Evolutionary conservation across 2,888 invertebrate genomes (phyloP), one percentile per base, ranked within the genome.

Genomic region (Torymus tubicola): DNA sequence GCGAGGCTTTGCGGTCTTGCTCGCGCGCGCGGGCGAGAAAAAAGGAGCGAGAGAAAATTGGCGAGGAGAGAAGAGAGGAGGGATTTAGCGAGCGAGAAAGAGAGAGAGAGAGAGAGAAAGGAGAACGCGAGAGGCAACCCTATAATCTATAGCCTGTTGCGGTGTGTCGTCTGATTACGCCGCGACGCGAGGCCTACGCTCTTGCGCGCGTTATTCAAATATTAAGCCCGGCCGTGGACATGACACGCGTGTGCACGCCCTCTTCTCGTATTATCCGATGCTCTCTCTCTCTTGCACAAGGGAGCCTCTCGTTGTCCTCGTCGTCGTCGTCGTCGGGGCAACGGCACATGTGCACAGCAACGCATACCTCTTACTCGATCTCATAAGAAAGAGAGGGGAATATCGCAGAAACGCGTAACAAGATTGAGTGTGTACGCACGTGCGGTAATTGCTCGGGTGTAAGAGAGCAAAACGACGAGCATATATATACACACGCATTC

Each of bases 141-240:
- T 86, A 85, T 88, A 88, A 88, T 88, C 89, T 87, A 86, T 85
- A 84, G 82, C 82, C 82, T 81, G 64, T 53, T 67, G 72, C 72
- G 53, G 53, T 61, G 53, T 61, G 73, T 79, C 69, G 73, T 79
- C 57, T 58, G 79, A 73, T 79, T 74, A 74, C 73, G 72, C 52
- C 83, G 85, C 85, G 81, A 82, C 84, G 78, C 84, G 78, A 83
- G 84, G 82, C 87, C 87, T 87, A 87, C 42, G 42, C 42, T 5
- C n/a, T n/a, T n/a, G n/a, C 88, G 87, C 87, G 84, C 84, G 84
- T 86, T 87, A 88, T 88, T 88, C 86, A 87, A 87, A 88, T 88
- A 85, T 86, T 85, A 85, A 86, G 83, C 84, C 70, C 73, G 50
- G 61, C 75, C 60, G 67, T 63, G 58, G 78, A 73, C 69, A 72